Percentiles rank a stretch among this genome's conserved stretches.
phyloP scores from a whole-genome alignment of 1,140 invertebrate species.

The Drosophila burlai region DNA sequence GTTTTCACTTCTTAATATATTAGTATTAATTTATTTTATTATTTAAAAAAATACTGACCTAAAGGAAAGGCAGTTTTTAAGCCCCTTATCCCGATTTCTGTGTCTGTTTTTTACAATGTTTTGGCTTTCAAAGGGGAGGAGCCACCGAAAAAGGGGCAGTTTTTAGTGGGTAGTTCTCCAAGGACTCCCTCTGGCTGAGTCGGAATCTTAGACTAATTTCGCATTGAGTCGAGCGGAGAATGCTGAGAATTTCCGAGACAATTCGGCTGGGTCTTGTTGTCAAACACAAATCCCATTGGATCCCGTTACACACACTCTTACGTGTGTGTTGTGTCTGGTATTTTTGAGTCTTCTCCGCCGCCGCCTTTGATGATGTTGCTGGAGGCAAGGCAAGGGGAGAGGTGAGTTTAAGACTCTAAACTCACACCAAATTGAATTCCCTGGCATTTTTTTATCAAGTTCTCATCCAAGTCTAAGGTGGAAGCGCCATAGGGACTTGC shows the following conservation, averaged over 20 bases:
- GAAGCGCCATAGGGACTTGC: neutral
- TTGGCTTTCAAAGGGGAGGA: slow-evolving; percentile 12
- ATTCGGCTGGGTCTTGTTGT: slow-evolving; percentile 22
- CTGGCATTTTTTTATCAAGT: slow-evolving; percentile 9
- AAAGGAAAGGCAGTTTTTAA: neutral
- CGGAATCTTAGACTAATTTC: slow-evolving; percentile 45
- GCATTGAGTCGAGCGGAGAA: slow-evolving; percentile 20
- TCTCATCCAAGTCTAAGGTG: neutral
- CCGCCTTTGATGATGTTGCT: slow-evolving; percentile 49
- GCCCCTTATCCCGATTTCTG: neutral
- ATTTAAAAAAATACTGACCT: neutral
- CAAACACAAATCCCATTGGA: slow-evolving; percentile 47
- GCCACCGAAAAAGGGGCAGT: slow-evolving; percentile 6
- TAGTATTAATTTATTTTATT: neutral
- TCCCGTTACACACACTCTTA: slow-evolving; percentile 29
- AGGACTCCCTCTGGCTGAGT: slow-evolving; percentile 36
- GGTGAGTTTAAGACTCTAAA: slow-evolving; percentile 3
- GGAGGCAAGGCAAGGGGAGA: no score
- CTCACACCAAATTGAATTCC: neutral
- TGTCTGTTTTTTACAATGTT: neutral
- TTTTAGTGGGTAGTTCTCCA: slow-evolving; percentile 11
- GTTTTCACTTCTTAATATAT: neutral
- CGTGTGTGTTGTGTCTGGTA: slow-evolving; percentile 15
- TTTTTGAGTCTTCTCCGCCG: slow-evolving; percentile 28
- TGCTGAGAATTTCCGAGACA: slow-evolving; percentile 16